phyloP scores from a whole-genome alignment of 2,888 invertebrate genomes.

The Perithous albicinctus region DNA sequence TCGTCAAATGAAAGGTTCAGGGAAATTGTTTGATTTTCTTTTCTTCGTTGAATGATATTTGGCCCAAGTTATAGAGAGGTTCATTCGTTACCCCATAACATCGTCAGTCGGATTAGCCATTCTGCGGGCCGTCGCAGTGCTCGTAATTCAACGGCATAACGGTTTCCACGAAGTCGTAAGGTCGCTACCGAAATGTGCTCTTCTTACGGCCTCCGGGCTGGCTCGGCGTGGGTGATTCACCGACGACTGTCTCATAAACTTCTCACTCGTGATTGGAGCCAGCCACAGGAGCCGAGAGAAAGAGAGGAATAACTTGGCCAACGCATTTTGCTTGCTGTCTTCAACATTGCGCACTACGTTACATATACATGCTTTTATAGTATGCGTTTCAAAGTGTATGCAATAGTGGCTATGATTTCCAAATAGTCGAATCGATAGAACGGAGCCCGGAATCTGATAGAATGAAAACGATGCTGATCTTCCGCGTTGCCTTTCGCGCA shows the following conservation, averaged over 20 bases:
- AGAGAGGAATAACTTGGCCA: slow-evolving; percentile 39
- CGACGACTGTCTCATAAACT: slow-evolving; percentile 68
- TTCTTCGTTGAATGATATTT: not conserved
- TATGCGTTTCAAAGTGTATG: not conserved
- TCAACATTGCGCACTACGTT: not conserved
- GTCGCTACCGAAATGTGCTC: slow-evolving; percentile 51
- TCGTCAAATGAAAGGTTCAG: too few species aligned
- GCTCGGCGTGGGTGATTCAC: slow-evolving; percentile 61
- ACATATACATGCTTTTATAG: not conserved
- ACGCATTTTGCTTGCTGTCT: slow-evolving; percentile 36
- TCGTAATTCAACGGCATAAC: slow-evolving; percentile 61
- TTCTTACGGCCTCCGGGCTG: slow-evolving; percentile 49
- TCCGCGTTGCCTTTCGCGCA: slow-evolving; percentile 19
- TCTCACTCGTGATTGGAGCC: slow-evolving; percentile 68
- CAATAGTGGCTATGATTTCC: slow-evolving; percentile 14
- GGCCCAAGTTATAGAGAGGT: not conserved
- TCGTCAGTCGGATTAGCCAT: slow-evolving; percentile 62
- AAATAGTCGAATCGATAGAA: slow-evolving; percentile 1
- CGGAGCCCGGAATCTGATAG: slow-evolving; percentile 29
- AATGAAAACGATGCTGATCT: slow-evolving; percentile 46
- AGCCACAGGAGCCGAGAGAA: slow-evolving; percentile 1
- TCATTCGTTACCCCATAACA: slow-evolving; percentile 37
- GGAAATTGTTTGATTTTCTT: not conserved
- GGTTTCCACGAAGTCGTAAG: slow-evolving; percentile 51
- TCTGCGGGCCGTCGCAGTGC: slow-evolving; percentile 43